Percentiles rank a stretch among this genome's conserved stretches.
phyloP scores from a whole-genome alignment of 2,113 vertebrate species.

The Tragelaphus buxtoni region DNA sequence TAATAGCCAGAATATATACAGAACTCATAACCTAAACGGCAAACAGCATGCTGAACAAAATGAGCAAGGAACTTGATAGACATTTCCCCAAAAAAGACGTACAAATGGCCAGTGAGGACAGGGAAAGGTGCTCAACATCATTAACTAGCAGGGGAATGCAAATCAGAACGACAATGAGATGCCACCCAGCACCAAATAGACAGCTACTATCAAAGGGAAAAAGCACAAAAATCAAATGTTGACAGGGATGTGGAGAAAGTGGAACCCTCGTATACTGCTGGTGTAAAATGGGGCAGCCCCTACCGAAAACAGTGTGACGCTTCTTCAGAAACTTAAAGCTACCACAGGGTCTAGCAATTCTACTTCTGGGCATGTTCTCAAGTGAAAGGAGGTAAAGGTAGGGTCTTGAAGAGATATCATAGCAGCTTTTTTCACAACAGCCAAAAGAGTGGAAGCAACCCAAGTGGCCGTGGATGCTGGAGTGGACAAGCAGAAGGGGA shows the following conservation, averaged over 20 bases:
- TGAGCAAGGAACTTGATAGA: background rate
- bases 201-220: background rate
- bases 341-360: background rate
- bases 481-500: rapidly evolving
- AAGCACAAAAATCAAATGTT: background rate
- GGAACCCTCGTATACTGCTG: rapidly evolving
- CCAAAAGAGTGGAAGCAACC: background rate
- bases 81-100: background rate
- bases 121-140: background rate
- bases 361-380: background rate
- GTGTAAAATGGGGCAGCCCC: background rate
- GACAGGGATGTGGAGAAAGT: background rate
- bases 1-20: background rate
- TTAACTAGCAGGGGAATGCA: background rate
- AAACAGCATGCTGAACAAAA: background rate
- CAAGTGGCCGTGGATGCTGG: rapidly evolving
- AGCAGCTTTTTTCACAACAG: background rate
- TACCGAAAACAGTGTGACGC: rapidly evolving
- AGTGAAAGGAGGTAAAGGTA: background rate
- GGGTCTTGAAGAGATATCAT: background rate
- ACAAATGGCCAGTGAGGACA: background rate
- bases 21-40: background rate
- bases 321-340: background rate
- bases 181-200: too few relatives aligned
- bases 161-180: background rate